Conservation (phyloP, 2,888 invertebrate genomes). For the Drosophila bunnanda region DNA sequence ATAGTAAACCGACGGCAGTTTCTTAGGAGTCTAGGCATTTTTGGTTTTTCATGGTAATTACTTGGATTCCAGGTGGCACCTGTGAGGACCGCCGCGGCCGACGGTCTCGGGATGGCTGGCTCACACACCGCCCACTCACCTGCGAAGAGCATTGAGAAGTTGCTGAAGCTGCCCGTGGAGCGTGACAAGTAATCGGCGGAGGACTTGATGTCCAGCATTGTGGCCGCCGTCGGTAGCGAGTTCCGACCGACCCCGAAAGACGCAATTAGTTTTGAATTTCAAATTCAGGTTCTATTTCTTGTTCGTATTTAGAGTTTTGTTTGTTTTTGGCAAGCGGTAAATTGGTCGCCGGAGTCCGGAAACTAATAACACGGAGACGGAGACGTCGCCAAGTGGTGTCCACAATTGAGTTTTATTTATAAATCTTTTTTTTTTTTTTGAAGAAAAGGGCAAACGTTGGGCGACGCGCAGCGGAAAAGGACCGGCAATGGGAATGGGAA, state of each 20-base stretch:
- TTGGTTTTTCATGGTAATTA: slow-evolving; percentile 52
- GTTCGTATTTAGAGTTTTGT: slow-evolving; percentile 3
- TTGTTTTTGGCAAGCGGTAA: slow-evolving; percentile 56
- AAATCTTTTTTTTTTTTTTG: background rate
- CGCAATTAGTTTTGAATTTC: slow-evolving; percentile 37
- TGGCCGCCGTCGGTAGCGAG: slow-evolving; percentile 77
- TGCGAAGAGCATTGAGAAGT: slow-evolving; percentile 97
- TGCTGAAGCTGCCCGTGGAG: slow-evolving; percentile 94
- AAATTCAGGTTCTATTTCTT: slow-evolving; percentile 26
- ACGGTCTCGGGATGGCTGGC: slow-evolving; percentile 63
- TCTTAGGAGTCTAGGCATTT: slow-evolving; percentile 19
- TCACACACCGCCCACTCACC: slow-evolving; percentile 87
- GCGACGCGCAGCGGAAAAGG: slow-evolving; percentile 70
- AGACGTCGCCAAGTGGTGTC: slow-evolving; percentile 41
- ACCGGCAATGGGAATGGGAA: slow-evolving; percentile 85
- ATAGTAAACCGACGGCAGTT: slow-evolving; percentile 19
- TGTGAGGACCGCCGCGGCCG: slow-evolving; percentile 65
- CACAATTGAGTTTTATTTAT: slow-evolving; percentile 69
- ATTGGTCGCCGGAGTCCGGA: slow-evolving; percentile 72
- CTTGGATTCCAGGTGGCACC: slow-evolving; percentile 76
- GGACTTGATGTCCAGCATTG: slow-evolving; percentile 96
- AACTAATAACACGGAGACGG: slow-evolving; percentile 68
- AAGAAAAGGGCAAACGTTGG: slow-evolving; percentile 48
- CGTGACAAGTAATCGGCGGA: slow-evolving; percentile 95
- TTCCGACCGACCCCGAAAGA: slow-evolving; percentile 11